Evolutionary conservation across 2,888 invertebrate genomes (phyloP).

Genomic region (Drosophila atroscutellata): DNA sequence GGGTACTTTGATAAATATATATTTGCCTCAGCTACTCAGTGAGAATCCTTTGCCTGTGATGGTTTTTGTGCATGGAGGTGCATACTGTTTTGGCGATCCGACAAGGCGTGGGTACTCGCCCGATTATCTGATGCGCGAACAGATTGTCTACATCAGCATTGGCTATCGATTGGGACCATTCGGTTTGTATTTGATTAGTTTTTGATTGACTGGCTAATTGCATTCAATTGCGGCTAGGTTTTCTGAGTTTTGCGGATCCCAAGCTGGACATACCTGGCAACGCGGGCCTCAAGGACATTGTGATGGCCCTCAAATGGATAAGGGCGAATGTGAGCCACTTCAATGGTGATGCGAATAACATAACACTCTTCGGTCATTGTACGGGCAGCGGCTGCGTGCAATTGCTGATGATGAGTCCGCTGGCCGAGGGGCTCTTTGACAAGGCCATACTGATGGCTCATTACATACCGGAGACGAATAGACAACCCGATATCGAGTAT

Average conservation of each 20-base stretch:
- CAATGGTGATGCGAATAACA: conserved; percentile 85
- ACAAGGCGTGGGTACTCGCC: conserved; percentile 79
- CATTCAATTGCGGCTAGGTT: conserved; percentile 79
- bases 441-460: conserved; percentile 81
- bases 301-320: conserved; percentile 85
- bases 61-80: conserved; percentile 73
- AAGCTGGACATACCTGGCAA: conserved; percentile 85
- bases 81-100: conserved; percentile 63
- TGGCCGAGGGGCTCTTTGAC: conserved; percentile 83
- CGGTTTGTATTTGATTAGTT: conserved; percentile 48
- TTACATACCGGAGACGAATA: conserved; percentile 43
- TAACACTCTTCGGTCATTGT: conserved; percentile 86
- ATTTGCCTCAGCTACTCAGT: conserved; percentile 44
- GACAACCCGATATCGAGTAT: conserved; percentile 50
- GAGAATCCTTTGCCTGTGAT: conserved; percentile 64
- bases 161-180: conserved; percentile 85
- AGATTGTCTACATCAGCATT: conserved; percentile 84
- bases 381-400: conserved; percentile 85
- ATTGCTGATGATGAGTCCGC: conserved; percentile 84
- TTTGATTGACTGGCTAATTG: background rate
- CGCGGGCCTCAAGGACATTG: conserved; percentile 85
- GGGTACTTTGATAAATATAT: background rate
- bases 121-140: conserved; percentile 83
- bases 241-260: conserved; percentile 84
- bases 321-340: conserved; percentile 84